These are phyloP conservation scores for Neoseiulus cucumeris DNA, from an alignment of 1,140 invertebrate genomes.

Conservation along the genomic window DNA sequence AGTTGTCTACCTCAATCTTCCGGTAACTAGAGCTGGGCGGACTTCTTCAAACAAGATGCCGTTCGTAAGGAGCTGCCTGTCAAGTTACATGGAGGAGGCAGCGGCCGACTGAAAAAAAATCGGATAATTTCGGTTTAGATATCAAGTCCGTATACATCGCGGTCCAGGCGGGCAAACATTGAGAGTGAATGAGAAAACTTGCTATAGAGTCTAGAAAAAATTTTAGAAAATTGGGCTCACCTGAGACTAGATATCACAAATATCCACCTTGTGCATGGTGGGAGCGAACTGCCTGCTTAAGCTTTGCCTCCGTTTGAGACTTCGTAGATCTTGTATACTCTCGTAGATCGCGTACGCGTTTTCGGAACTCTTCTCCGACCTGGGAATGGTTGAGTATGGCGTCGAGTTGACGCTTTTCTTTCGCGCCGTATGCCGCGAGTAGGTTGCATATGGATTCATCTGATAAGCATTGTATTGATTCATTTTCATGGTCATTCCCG, in stretches of 20 bases:
- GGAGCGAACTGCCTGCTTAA: neutral
- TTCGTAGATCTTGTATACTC: constrained; percentile 2
- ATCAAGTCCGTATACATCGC: too few species aligned
- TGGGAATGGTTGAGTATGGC: neutral
- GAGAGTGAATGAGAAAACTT: too few species aligned
- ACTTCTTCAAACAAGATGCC: too few species aligned
- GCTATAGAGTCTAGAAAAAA: too few species aligned
- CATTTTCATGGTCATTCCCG: constrained; percentile 9
- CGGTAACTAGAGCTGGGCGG: too few species aligned
- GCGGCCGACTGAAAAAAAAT: neutral
- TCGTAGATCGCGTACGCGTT: constrained; percentile 10
- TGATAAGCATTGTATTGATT: constrained; percentile 5
- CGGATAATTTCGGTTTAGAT: too few species aligned
- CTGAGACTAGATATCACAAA: constrained; percentile 8
- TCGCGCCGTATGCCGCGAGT: neutral
- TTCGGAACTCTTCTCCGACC: neutral
- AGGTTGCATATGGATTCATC: constrained; percentile 2
- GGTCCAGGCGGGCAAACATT: too few species aligned
- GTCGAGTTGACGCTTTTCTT: constrained; percentile 5
- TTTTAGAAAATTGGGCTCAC: too few species aligned
- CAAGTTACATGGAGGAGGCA: neutral
- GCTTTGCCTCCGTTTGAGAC: neutral
- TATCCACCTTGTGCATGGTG: constrained; percentile 9
- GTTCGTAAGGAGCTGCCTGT: neutral
- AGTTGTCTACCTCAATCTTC: too few species aligned